Evolutionary conservation across 1,140 invertebrate genomes (phyloP).

Genomic region (Aethina tumida): DNA sequence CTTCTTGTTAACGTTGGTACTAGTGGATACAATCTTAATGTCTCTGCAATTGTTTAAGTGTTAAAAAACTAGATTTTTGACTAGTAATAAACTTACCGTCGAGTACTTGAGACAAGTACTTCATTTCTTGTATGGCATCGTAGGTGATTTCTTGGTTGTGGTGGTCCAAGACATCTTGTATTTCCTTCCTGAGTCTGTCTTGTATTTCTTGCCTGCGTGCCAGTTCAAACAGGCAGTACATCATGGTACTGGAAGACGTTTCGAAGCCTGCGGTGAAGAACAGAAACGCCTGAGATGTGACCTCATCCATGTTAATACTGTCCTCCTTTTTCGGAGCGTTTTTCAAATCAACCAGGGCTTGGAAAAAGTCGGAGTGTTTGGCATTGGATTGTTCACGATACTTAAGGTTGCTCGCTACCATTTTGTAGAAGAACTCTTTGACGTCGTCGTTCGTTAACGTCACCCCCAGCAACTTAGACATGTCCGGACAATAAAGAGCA

Average conservation of each 20-base stretch:
- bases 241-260: constrained; percentile 37
- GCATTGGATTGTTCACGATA: too few relatives aligned
- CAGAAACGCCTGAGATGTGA: constrained; percentile 11
- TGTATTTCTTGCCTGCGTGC: constrained; percentile 38
- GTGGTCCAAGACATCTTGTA: constrained; percentile 34
- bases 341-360: too few relatives aligned
- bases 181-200: constrained; percentile 36
- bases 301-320: constrained; percentile 43
- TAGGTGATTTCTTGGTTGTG: constrained; percentile 42
- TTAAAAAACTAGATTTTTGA: too few relatives aligned
- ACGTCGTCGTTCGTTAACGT: too few relatives aligned
- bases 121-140: constrained; percentile 45
- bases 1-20: constrained; percentile 44
- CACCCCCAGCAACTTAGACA: too few relatives aligned
- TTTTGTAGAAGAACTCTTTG: too few relatives aligned
- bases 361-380: too few relatives aligned
- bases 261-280: constrained; percentile 39
- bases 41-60: too few relatives aligned
- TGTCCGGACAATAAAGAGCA: too few relatives aligned
- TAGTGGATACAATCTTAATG: constrained; percentile 54
- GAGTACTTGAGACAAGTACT: constrained; percentile 23
- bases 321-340: too few relatives aligned
- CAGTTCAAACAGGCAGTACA: constrained; percentile 38
- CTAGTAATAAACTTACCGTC: constrained; percentile 37
- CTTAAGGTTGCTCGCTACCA: too few relatives aligned